Evolutionary conservation across 2,113 vertebrate species (phyloP).

Genomic region (Osmerus eperlanus): DNA sequence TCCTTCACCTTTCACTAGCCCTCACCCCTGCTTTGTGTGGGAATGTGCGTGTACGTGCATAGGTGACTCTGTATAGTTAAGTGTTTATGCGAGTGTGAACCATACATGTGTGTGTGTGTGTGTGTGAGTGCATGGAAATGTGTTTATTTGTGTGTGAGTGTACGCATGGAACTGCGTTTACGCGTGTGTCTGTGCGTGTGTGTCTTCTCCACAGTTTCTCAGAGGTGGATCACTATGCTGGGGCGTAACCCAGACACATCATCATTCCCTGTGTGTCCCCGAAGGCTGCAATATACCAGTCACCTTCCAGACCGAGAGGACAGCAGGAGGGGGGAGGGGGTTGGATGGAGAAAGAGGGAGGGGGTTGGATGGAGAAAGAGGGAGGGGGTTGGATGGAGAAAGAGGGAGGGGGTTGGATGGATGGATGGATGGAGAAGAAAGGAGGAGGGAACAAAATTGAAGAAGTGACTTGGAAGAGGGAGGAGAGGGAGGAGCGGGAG

Average conservation of each 20-base stretch:
- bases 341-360: too few species aligned
- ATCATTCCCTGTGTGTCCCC: conserved; percentile 40
- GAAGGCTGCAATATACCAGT: conserved; percentile 34
- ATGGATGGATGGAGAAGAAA: too few species aligned
- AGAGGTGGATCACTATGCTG: conserved; percentile 45
- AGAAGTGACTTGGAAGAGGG: too few species aligned
- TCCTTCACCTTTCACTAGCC: conserved; percentile 49
- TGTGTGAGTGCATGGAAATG: too few species aligned
- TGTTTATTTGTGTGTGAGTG: not conserved
- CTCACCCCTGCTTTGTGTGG: conserved; percentile 4
- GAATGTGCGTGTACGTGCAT: not conserved
- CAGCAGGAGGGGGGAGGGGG: conserved; percentile 14
- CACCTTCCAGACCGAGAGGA: conserved; percentile 41
- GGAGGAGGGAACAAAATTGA: too few species aligned
- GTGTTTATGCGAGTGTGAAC: not conserved
- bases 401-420: too few species aligned
- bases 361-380: too few species aligned
- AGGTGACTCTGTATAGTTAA: conserved; percentile 3
- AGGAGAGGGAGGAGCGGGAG: too few species aligned
- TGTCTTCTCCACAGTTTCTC: conserved; percentile 16
- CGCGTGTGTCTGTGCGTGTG: not conserved
- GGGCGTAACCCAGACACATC: conserved; percentile 42
- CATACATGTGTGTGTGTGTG: not conserved
- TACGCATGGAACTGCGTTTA: not conserved
- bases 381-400: too few species aligned